Base-by-base conservation (phyloP, 2,888 invertebrate genomes). In the Chirona hameri region DNA sequence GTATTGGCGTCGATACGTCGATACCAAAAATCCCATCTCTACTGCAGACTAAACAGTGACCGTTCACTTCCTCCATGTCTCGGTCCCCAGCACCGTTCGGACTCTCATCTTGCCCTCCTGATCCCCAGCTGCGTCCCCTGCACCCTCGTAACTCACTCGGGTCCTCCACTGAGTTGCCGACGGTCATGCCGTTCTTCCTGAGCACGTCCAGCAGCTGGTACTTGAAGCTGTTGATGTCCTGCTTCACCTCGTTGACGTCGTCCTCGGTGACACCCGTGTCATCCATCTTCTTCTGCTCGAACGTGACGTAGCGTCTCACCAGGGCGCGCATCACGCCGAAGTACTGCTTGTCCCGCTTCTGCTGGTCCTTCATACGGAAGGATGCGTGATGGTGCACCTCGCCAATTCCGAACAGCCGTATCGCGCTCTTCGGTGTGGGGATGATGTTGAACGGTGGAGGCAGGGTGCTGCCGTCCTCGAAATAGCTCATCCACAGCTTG, bases 181-280 rank as follows among this genome's bases (percentile, higher is more conserved):
- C 95, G 85, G 92, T 91, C 93, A 95, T 95, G 81, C 95, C 96
- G 87, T 98, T 98, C 85, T 93, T 93, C 83, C 92, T 91, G 21
- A 98, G 91, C 86, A 98, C 97, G 86, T 97, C 97, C 82, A 98
- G 93, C 39, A 98, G 90, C 87, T 98, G 98, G 88, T 94, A 98
- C 84, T 97, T 91, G 85, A 98, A 91, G 9, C 96, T 94, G n/a
- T 96, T 97, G 84, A 98, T 97, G 87, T 98, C 98, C 87, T 98
- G 98, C 86, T 98, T 92, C 86, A 98, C 96, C 90, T 99, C 99
- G 92, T 97, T 97, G 85, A 99, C 95, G 88, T 99, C 98, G 88
- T 99, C 99, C 87, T 98, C 98, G 0, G 96, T 97, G 46, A 98
- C 95, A 15, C 96, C 95, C 84, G 93, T 94, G 82, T 96, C 95